Conservation (phyloP, 2,888 invertebrate genomes). For the Parnassius apollo region DNA sequence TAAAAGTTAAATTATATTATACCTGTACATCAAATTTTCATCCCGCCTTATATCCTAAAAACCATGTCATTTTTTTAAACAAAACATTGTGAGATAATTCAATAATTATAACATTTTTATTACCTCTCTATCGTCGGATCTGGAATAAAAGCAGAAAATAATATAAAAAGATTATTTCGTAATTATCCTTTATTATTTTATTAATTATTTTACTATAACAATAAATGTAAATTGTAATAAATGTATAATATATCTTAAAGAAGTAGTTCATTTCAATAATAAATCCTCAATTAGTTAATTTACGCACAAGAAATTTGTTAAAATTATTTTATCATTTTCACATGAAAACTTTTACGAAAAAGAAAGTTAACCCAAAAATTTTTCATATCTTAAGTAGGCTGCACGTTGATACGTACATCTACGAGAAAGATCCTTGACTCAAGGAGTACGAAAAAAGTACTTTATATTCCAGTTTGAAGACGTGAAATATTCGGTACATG, state of each 20-base stretch:
- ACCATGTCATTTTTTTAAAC: neutral
- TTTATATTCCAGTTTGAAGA: neutral
- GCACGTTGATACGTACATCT: constrained; percentile 10
- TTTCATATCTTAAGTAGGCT: constrained; percentile 4
- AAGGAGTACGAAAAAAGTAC: constrained; percentile 14
- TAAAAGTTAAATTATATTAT: neutral
- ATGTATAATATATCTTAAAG: no score
- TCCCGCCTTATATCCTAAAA: neutral
- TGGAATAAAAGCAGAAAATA: constrained; percentile 1
- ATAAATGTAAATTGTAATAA: no score
- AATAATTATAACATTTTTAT: neutral
- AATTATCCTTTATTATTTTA: neutral
- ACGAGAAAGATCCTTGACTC: constrained; percentile 12
- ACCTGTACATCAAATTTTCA: neutral
- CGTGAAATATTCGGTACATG: constrained; percentile 8
- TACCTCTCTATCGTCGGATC: constrained; percentile 4
- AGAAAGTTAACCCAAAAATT: neutral
- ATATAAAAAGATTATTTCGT: neutral
- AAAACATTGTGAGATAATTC: no score
- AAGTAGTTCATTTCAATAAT: no score
- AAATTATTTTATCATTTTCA: neutral
- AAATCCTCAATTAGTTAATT: no score
- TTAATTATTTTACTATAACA: no score
- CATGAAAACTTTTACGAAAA: neutral
- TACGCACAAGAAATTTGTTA: neutral